These are phyloP conservation scores for Edolisoma coerulescens DNA, from an alignment of 2,113 vertebrate genomes.

Conservation along the genomic window DNA sequence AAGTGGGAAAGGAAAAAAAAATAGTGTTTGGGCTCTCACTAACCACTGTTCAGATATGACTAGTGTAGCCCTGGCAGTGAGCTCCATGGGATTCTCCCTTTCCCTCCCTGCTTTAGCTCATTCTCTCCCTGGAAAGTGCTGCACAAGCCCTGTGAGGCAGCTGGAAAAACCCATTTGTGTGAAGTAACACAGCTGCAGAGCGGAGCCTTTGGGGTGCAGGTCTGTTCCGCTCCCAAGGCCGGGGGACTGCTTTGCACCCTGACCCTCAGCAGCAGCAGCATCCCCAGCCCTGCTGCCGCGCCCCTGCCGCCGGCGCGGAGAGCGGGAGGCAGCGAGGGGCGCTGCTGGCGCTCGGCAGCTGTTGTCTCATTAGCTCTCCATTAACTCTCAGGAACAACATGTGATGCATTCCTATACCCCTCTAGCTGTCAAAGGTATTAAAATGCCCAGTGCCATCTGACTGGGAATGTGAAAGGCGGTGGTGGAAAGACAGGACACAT, in stretches of 20 bases:
- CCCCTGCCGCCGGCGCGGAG: background rate
- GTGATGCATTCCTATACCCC: background rate
- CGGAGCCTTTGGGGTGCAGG: background rate
- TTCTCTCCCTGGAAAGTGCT: background rate
- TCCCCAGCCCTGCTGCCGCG: background rate
- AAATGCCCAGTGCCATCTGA: background rate
- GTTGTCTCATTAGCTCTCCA: slow-evolving; percentile 29
- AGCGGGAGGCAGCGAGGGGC: background rate
- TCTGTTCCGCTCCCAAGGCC: background rate
- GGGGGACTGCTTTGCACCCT: background rate
- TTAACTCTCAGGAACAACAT: background rate
- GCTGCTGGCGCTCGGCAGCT: background rate
- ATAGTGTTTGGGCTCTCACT: background rate
- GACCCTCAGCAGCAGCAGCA: background rate
- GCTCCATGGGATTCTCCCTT: background rate
- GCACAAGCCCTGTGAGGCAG: background rate
- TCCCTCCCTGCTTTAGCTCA: background rate
- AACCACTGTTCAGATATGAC: background rate
- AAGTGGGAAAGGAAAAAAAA: background rate
- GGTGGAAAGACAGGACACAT: background rate
- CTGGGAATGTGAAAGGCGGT: background rate
- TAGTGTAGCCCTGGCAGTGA: background rate
- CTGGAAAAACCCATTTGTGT: slow-evolving; percentile 6
- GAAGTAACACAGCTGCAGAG: background rate
- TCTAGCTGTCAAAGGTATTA: background rate